A percentile compares a stretch with the other conserved stretches of the same genome.
Evolutionary conservation across 2,888 invertebrate species (phyloP).

Genomic region (Aleiodes alternator): DNA sequence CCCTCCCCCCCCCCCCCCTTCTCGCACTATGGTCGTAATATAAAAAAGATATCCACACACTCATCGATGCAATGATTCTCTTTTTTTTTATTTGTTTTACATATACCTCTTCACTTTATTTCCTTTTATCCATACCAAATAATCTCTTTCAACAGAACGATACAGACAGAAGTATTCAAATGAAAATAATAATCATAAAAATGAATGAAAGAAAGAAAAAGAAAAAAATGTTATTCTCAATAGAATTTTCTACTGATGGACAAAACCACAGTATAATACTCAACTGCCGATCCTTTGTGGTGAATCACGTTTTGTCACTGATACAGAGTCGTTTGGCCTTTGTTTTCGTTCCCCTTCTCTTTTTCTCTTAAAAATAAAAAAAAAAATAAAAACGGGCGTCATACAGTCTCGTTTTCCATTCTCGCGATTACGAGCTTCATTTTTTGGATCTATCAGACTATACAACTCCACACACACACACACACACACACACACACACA

Average conservation of each 20-base stretch:
- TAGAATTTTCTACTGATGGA: slow-evolving; percentile 25
- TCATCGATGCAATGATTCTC: background rate
- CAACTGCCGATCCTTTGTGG: slow-evolving; percentile 30
- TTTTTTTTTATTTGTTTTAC: background rate
- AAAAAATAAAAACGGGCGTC: background rate
- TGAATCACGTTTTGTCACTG: slow-evolving; percentile 30
- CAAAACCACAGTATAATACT: slow-evolving; percentile 25
- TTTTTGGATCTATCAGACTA: slow-evolving; percentile 60
- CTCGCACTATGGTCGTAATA: background rate
- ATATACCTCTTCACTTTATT: background rate
- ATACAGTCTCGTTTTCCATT: slow-evolving; percentile 37
- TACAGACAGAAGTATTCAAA: background rate
- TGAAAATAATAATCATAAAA: slow-evolving; percentile 11
- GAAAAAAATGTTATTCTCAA: slow-evolving; percentile 12
- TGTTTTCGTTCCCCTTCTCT: slow-evolving; percentile 30
- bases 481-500: slow-evolving; percentile 13
- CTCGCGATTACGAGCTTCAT: slow-evolving; percentile 55
- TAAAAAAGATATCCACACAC: background rate
- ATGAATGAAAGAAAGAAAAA: background rate
- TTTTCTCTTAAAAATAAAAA: background rate
- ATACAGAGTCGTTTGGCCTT: slow-evolving; percentile 38
- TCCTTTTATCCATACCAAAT: slow-evolving; percentile 1
- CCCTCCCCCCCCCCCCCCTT: too few species aligned
- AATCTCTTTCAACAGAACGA: background rate
- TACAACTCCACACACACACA: slow-evolving; percentile 45